Conservation (phyloP, 2,113 vertebrate genomes). For the Protobothrops mucrosquamatus region DNA sequence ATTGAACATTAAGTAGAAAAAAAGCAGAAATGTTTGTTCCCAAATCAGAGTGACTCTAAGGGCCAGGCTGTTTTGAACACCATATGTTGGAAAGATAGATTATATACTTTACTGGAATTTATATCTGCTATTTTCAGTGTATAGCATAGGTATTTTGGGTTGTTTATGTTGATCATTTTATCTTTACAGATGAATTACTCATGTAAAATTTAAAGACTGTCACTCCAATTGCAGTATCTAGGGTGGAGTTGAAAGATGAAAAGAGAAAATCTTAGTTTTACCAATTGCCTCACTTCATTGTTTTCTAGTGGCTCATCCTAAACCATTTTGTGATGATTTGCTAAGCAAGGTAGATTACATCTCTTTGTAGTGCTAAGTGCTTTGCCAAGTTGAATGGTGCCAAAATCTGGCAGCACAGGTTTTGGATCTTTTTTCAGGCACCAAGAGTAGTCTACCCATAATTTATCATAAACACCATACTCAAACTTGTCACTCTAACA, state of each 20-base stretch:
- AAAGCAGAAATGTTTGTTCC: neutral
- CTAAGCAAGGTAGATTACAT: neutral
- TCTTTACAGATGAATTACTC: neutral
- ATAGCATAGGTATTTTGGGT: neutral
- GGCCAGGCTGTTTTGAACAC: neutral
- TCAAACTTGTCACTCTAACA: neutral
- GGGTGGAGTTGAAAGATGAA: neutral
- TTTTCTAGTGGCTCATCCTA: neutral
- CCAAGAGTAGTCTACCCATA: neutral
- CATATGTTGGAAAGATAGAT: neutral
- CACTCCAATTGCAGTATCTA: neutral
- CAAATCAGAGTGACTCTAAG: neutral
- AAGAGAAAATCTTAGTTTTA: neutral
- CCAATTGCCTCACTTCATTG: neutral
- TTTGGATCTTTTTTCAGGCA: neutral
- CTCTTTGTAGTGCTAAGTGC: neutral
- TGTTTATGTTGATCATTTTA: neutral
- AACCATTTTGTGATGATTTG: neutral
- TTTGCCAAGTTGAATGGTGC: neutral
- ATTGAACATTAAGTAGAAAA: neutral
- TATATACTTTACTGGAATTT: neutral
- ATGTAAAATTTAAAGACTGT: neutral
- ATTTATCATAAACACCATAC: neutral
- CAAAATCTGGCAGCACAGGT: neutral
- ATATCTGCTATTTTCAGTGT: neutral